Conservation (phyloP, 2,797 vertebrate genomes). For the Dicrostonyx torquatus region DNA sequence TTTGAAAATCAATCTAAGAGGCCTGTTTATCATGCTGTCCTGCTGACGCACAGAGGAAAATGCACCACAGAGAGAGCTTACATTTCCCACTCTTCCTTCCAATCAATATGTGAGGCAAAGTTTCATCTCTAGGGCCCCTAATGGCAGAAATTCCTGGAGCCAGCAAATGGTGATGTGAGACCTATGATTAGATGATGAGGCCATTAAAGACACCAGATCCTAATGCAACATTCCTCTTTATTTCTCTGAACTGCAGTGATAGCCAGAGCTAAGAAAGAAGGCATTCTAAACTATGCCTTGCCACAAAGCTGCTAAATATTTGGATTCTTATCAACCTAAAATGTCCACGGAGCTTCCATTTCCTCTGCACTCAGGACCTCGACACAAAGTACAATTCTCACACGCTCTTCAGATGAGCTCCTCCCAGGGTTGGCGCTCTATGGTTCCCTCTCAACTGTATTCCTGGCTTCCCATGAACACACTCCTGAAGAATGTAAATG, state of each 20-base stretch:
- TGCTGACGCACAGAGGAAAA: constrained; percentile 83
- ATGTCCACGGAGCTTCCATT: constrained; percentile 76
- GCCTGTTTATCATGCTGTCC: constrained; percentile 82
- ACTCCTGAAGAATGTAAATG: constrained; percentile 85
- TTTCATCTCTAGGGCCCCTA: constrained; percentile 96
- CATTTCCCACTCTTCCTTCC: constrained; percentile 92
- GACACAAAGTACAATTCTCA: constrained; percentile 83
- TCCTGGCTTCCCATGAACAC: constrained; percentile 89
- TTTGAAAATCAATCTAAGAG: constrained; percentile 82
- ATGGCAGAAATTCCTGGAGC: constrained; percentile 97
- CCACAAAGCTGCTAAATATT: constrained; percentile 71
- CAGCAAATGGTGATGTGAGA: constrained; percentile 96
- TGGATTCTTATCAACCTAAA: constrained; percentile 75
- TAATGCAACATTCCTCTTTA: constrained; percentile 89
- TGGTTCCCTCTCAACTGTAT: constrained; percentile 76
- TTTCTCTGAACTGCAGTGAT: constrained; percentile 90
- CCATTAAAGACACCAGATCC: constrained; percentile 89
- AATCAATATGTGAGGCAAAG: constrained; percentile 97
- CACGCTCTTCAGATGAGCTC: constrained; percentile 83
- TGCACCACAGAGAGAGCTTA: constrained; percentile 87
- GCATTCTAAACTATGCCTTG: constrained; percentile 79
- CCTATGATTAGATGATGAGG: constrained; percentile 91
- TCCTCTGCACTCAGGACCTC: constrained; percentile 83
- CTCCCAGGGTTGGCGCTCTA: constrained; percentile 83
- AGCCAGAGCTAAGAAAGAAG: constrained; percentile 84